Base-by-base conservation (phyloP, 2,888 invertebrate species). In the Sarcophaga rosellei region DNA sequence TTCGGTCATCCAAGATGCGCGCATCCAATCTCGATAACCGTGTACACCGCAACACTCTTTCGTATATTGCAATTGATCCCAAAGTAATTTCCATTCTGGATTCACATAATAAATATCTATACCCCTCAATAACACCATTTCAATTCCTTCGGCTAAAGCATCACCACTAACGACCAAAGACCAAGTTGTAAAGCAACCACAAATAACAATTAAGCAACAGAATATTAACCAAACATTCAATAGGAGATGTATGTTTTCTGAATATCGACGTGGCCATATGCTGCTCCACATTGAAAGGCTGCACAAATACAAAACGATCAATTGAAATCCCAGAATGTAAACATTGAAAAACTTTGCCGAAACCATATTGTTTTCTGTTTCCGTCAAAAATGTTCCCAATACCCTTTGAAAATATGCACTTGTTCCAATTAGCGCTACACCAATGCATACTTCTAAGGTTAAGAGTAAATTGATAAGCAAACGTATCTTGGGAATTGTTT, bases 1-100 rank as follows among this genome's bases (percentile, higher is more conserved):
- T 17, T 72, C 21, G 0, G 90, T 89, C 90, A 92, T 90, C 92
- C 93, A 92, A 0, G 87, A 87, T 0, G 92, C 92, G 10, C 88
- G 88, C 89, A 91, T 90, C 93, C 93, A 93, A 82, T 93, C 93
- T 79, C 88, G 89, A 86, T 91, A 92, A 81, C 86, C 88, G n/a
- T 90, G 77, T 4, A 93, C 92, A 0, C 93, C 93, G 76, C 93
- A 93, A 70, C 93, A 93, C 70, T 92, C 89, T 66, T 91, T 90
- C 1, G 89, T 88, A 65, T 91, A 89, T 72, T 93, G 93, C 53
- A 93, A 53, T 17, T 89, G 88, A 76, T 93, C 93, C 93, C 93
- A 93, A 0, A 92, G 76, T 0, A 93, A 87, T 53, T 93, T 92
- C 93, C 93, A 93, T 10, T 92, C 90, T 0, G 93, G 91, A 75